A percentile compares a stretch with the other conserved stretches of the same genome.
Conservation (phyloP, 2,888 invertebrate species). For the Carcina quercana region DNA sequence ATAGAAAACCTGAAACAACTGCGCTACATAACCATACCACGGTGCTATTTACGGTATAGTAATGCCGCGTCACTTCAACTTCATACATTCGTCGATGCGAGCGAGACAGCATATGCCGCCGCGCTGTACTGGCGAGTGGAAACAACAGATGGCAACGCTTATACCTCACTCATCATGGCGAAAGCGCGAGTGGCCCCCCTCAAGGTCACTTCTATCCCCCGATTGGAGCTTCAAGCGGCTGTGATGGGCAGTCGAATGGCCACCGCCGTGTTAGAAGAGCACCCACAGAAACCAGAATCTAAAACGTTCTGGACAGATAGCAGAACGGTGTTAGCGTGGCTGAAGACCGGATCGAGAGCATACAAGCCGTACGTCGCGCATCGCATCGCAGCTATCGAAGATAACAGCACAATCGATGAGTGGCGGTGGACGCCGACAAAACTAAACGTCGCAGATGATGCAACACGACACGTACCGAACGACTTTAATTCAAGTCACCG, state of each 20-base stretch:
- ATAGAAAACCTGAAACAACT: background rate
- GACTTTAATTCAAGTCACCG: slow-evolving; percentile 3
- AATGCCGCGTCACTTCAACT: no score
- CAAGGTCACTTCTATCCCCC: slow-evolving; percentile 13
- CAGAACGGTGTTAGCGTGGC: slow-evolving; percentile 16
- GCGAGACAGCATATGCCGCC: slow-evolving; percentile 20
- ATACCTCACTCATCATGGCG: slow-evolving; percentile 12
- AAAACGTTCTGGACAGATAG: slow-evolving; percentile 16
- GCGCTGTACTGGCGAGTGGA: slow-evolving; percentile 15
- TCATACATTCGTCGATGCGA: slow-evolving; percentile 25
- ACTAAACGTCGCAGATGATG: slow-evolving; percentile 19
- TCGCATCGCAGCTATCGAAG: slow-evolving; percentile 14
- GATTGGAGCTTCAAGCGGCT: slow-evolving; percentile 13
- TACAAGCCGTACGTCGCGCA: slow-evolving; percentile 15
- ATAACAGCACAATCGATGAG: slow-evolving; percentile 9
- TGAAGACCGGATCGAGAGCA: slow-evolving; percentile 8
- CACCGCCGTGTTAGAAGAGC: slow-evolving; percentile 5
- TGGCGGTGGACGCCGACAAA: slow-evolving; percentile 21
- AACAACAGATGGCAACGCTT: slow-evolving; percentile 10
- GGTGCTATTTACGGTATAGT: no score
- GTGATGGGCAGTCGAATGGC: slow-evolving; percentile 10
- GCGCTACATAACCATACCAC: background rate
- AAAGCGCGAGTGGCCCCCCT: slow-evolving; percentile 13
- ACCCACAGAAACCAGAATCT: background rate
- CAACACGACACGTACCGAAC: slow-evolving; percentile 12